Evolutionary conservation across 1,140 invertebrate genomes (phyloP), one percentile per base, ranked within the genome.

Genomic region (Drosophila trapezifrons): DNA sequence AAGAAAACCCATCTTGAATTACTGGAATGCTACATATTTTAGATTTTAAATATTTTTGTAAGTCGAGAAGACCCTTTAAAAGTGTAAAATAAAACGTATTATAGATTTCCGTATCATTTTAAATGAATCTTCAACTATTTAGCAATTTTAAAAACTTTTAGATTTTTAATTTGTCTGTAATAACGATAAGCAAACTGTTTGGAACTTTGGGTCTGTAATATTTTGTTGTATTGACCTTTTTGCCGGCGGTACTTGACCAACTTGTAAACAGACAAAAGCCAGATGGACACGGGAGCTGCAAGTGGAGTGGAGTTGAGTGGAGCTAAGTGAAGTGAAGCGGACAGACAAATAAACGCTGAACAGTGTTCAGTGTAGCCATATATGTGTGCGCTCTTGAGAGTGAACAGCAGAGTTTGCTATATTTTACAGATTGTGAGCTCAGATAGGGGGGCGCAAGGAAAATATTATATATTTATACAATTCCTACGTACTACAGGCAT

Each of bases 391-490:
- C 29, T 29, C 29, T 29, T 57, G 18, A 45, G 40, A 29, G 8
- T 37, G 29, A 20, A 4, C 22, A 22, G 49, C 43, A 25, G 56
- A 58, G 42, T 65, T 69, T 63, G 65, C 38, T 45, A 55, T 76
- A 72, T 67, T 77, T 70, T 59, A 72, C 63, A 73, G 83, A 86
- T 86, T 86, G 64, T 63, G 52, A 49, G 37, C 60, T 37, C 20
- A 56, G 83, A 86, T 86, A 83, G 75, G 56, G 32, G 17, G 7
- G 45, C 43, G 43, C 18, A 38, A 15, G 12, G 52, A 58, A 79
- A 60, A 54, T 55, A 66, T 65, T 77, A 32, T 55, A 64, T 46
- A 57, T 76, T 71, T 72, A 49, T 72, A 51, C 54, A 56, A 56
- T 72, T 52, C 47, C 18, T 51, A 59, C 43, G 22, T 51, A 63